Base-by-base conservation (phyloP, 2,888 invertebrate genomes). In the Frankliniella intonsa region DNA sequence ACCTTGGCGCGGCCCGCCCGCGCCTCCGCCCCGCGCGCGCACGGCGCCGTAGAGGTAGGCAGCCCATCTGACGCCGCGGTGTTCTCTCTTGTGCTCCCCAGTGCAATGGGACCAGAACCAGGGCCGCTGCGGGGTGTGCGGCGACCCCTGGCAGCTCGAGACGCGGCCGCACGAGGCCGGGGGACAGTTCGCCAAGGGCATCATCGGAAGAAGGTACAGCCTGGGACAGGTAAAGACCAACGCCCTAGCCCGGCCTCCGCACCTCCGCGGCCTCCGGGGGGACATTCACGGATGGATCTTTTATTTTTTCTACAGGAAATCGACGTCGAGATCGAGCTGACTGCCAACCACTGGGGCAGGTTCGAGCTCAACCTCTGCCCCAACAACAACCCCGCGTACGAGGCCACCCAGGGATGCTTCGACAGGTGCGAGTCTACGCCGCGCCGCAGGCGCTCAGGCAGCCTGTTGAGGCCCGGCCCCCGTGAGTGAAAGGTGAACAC, bases 141-240 rank as follows among this genome's bases (percentile, higher is more conserved):
- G 97, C 0, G 97, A 97, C 88, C 93, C 96, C 3, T 93, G 92
- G 86, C 92, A 94, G 84, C 88, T 88, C 17, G 88, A 88, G 82
- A 96, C 96, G 0, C 90, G 96, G n/a, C 94, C 95, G 0, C 96
- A 97, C 87, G 97, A 97, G 89, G 95, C 95, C 0, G 95, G 96
- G 7, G 97, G 97, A 11, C 91, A 92, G 88, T 97, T 91, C 86
- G 96, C 94, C 80, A 95, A 94, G 88, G 96, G 96, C 51, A 94
- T 96, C 85, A 93, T 95, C 85, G 93, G 93, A 49, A 90, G 93
- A 83, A 94, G 93, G 86, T 97, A 96, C 88, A 92, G 93, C 82
- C 91, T 93, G 3, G 96, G 96, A 51, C 95, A 96, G 92, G 94
- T 93, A 87, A 87, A 84, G 62, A 81, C 65, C 38, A 38, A 25